These are phyloP conservation scores for Thera obeliscata DNA, from an alignment of 2,888 invertebrate species.

Conservation along the genomic window DNA sequence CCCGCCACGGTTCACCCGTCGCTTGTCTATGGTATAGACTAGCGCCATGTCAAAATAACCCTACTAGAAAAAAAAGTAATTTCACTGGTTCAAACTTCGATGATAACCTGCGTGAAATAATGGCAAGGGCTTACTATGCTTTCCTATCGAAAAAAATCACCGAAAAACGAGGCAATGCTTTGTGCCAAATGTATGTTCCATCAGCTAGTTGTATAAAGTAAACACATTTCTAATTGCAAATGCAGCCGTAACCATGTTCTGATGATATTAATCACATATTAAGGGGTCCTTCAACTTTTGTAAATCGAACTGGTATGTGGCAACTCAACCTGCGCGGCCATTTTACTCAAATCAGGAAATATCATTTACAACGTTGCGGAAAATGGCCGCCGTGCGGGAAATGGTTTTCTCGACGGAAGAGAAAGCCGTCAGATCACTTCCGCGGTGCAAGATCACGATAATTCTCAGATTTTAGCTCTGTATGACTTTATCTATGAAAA, in stretches of 20 bases:
- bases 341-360: conserved; percentile 28
- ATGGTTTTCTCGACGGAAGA: conserved; percentile 61
- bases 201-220: no score
- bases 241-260: no score
- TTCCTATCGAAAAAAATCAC: no score
- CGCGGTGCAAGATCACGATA: conserved; percentile 16
- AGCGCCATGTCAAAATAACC: not conserved
- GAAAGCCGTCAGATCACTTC: conserved; percentile 53
- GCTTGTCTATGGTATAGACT: not conserved
- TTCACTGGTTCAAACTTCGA: no score
- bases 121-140: no score
- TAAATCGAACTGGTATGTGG: not conserved
- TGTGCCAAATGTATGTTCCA: no score
- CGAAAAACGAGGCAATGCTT: no score
- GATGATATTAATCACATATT: no score
- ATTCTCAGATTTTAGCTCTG: conserved; percentile 15
- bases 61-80: no score
- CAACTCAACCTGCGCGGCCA: not conserved
- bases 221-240: no score
- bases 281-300: no score
- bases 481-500: not conserved
- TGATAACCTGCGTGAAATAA: no score
- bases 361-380: conserved; percentile 32
- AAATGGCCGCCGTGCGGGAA: conserved; percentile 48
- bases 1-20: conserved; percentile 42